Evolutionary conservation across 1,140 invertebrate genomes (phyloP).

Genomic region (Batillaria attramentaria): DNA sequence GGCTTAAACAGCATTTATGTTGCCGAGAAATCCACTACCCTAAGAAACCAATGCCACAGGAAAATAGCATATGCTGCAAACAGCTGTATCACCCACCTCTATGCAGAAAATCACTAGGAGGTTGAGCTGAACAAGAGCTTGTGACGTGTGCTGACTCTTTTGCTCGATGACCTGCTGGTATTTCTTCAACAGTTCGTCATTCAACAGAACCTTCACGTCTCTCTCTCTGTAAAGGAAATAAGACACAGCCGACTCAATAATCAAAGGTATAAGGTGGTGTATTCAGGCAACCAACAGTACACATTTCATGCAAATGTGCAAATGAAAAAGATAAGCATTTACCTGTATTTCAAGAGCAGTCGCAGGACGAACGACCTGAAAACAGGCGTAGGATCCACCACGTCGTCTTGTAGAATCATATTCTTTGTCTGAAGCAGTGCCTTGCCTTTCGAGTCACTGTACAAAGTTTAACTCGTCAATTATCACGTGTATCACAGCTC

Average conservation of each 20-base stretch:
- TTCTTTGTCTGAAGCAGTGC: conserved; percentile 34
- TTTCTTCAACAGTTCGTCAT: neutral
- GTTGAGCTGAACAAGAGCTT: neutral
- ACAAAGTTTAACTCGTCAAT: too few species aligned
- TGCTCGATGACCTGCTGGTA: neutral
- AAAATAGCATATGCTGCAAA: too few species aligned
- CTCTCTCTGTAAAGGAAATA: too few species aligned
- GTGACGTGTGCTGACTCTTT: neutral
- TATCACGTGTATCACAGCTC: too few species aligned
- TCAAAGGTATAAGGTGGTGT: too few species aligned
- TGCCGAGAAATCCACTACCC: too few species aligned
- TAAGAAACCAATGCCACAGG: too few species aligned
- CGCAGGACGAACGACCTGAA: conserved; percentile 51
- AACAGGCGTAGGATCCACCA: conserved; percentile 52
- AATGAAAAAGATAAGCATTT: too few species aligned
- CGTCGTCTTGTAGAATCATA: conserved; percentile 40
- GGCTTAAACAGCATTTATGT: too few species aligned
- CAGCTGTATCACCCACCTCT: neutral
- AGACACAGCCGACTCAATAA: too few species aligned
- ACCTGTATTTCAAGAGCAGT: conserved; percentile 43
- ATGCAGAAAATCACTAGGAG: conserved; percentile 6
- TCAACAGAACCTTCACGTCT: neutral
- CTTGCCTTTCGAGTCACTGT: conserved; percentile 22
- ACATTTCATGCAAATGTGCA: too few species aligned
- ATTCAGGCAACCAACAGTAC: too few species aligned